Conservation (phyloP, 1,140 invertebrate genomes). For the Drosophila leontia region DNA sequence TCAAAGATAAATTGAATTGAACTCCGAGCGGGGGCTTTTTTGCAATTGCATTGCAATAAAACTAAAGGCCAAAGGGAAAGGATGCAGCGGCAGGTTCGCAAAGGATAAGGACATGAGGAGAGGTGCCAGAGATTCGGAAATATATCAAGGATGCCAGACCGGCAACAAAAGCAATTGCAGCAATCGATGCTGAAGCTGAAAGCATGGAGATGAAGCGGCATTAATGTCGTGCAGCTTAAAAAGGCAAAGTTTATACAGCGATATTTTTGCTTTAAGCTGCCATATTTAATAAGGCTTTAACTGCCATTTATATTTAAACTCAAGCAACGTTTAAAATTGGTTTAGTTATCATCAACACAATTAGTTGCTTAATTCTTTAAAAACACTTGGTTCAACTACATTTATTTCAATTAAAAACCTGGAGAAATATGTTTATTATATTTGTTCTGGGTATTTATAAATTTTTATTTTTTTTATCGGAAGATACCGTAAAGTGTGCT, state of each 20-base stretch:
- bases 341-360: too few relatives aligned
- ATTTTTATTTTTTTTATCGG: too few relatives aligned
- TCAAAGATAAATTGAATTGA: slow-evolving; percentile 82
- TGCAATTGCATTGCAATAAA: slow-evolving; percentile 73
- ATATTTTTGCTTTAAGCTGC: background rate
- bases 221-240: background rate
- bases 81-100: background rate
- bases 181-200: slow-evolving; percentile 2
- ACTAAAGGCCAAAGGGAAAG: slow-evolving; percentile 42
- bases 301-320: too few relatives aligned
- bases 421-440: too few relatives aligned
- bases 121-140: slow-evolving; percentile 1
- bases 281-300: too few relatives aligned
- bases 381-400: too few relatives aligned
- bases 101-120: background rate
- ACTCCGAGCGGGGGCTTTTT: slow-evolving; percentile 58
- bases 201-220: background rate
- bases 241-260: background rate
- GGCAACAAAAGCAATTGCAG: slow-evolving; percentile 1
- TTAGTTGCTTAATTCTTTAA: too few relatives aligned
- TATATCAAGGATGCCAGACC: slow-evolving; percentile 2
- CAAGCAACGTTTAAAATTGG: too few relatives aligned
- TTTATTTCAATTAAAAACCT: too few relatives aligned
- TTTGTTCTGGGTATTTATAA: too few relatives aligned
- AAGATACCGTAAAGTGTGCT: too few relatives aligned